A percentile compares a stretch with the other conserved stretches of the same genome.
Conservation (phyloP, 2,113 vertebrate species). For the Toxotes chatareus region DNA sequence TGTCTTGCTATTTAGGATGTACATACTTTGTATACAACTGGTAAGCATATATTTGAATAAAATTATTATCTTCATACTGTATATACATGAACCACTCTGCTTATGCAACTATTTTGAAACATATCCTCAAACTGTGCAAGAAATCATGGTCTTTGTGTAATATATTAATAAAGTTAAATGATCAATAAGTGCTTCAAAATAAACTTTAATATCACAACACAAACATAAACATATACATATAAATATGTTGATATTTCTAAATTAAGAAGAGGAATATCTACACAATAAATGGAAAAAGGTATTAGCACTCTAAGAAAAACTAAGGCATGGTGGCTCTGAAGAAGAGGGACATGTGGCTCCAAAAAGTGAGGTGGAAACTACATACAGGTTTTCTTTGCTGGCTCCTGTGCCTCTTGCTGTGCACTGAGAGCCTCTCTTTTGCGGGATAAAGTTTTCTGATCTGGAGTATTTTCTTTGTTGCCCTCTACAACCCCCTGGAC, state of each 20-base stretch:
- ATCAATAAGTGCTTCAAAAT: neutral
- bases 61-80: constrained; percentile 79
- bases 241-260: constrained; percentile 13
- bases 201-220: constrained; percentile 48
- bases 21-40: constrained; percentile 86
- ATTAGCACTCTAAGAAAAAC: neutral
- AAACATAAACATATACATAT: constrained; percentile 4
- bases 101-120: constrained; percentile 10
- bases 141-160: neutral
- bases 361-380: constrained; percentile 46
- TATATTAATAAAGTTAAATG: neutral
- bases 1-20: constrained; percentile 84
- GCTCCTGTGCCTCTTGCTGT: constrained; percentile 53
- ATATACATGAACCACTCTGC: constrained; percentile 25
- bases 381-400: constrained; percentile 71
- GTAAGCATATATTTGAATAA: constrained; percentile 84
- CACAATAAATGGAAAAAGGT: neutral
- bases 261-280: neutral
- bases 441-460: constrained; percentile 54
- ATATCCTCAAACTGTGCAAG: neutral
- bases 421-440: constrained; percentile 70
- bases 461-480: constrained; percentile 59
- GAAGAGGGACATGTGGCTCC: neutral
- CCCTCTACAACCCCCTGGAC: constrained; percentile 61
- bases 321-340: neutral